These are phyloP conservation scores for Magallana ariakensis DNA, from an alignment of 1,140 invertebrate genomes.

Conservation along the genomic window DNA sequence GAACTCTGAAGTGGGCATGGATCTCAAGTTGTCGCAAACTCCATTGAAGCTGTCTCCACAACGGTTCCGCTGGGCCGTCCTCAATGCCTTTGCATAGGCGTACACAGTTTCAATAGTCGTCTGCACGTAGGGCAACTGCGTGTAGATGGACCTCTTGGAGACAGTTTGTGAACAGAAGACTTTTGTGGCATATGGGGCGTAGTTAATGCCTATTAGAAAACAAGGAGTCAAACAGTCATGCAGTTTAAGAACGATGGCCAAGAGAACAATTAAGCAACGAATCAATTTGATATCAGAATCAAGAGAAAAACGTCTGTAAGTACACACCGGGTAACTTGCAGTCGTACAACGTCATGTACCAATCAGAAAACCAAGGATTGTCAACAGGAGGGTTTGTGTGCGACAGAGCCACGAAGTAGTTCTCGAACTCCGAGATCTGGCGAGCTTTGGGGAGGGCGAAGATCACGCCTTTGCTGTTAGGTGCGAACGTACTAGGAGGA, in stretches of 20 bases:
- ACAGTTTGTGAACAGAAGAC: constrained; percentile 52
- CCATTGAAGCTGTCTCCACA: constrained; percentile 55
- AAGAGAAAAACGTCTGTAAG: too few relatives aligned
- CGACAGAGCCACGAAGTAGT: constrained; percentile 73
- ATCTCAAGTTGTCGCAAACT: constrained; percentile 52
- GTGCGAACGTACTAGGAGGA: constrained; percentile 60
- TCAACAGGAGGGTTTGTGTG: constrained; percentile 64
- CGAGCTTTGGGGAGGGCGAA: constrained; percentile 63
- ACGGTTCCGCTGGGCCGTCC: constrained; percentile 50
- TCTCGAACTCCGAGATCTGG: constrained; percentile 66
- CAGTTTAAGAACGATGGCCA: too few relatives aligned
- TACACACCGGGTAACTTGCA: constrained; percentile 62
- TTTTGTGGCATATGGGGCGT: constrained; percentile 54
- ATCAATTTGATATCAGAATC: too few relatives aligned
- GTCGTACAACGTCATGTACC: constrained; percentile 74
- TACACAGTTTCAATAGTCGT: constrained; percentile 69
- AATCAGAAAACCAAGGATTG: constrained; percentile 79
- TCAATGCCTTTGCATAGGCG: constrained; percentile 68
- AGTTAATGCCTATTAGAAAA: constrained; percentile 45
- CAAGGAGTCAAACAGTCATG: not conserved
- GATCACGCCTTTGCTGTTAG: constrained; percentile 66
- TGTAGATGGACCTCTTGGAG: constrained; percentile 11
- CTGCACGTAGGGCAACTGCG: constrained; percentile 63
- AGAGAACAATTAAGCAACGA: too few relatives aligned
- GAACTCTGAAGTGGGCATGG: constrained; percentile 60